These are phyloP conservation scores for Lasioglossum albipes DNA, from an alignment of 1,140 invertebrate genomes.

Conservation along the genomic window DNA sequence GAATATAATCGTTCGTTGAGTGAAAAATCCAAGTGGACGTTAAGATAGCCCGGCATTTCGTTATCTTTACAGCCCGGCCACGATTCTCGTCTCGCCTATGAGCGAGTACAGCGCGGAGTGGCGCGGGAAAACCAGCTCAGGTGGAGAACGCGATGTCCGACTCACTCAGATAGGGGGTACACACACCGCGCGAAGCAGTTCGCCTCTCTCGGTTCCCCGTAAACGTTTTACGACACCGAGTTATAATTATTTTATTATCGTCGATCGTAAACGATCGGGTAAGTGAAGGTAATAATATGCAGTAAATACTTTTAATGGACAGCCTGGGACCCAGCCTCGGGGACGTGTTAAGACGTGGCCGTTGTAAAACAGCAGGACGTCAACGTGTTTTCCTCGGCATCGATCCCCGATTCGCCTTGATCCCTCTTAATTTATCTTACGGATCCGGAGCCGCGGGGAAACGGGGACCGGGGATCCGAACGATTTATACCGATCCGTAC, in stretches of 20 bases:
- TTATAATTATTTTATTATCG: slow-evolving; percentile 79
- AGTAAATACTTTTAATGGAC: slow-evolving; percentile 65
- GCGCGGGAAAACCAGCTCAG: slow-evolving; percentile 46
- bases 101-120: slow-evolving; percentile 11
- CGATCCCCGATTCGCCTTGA: slow-evolving; percentile 53
- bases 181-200: no score
- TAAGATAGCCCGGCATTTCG: slow-evolving; percentile 69
- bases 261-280: slow-evolving; percentile 75
- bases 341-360: slow-evolving; percentile 53
- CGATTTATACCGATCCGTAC: slow-evolving; percentile 19
- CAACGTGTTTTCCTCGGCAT: slow-evolving; percentile 31
- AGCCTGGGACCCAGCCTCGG: slow-evolving; percentile 20
- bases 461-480: background rate
- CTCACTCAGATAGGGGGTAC: background rate
- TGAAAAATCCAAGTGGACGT: slow-evolving; percentile 58
- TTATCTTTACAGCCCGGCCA: slow-evolving; percentile 72
- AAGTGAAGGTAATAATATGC: slow-evolving; percentile 65
- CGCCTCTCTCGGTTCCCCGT: slow-evolving; percentile 56
- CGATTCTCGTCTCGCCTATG: slow-evolving; percentile 58
- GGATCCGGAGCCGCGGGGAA: background rate
- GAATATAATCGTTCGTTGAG: slow-evolving; percentile 48
- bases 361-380: slow-evolving; percentile 53
- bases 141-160: slow-evolving; percentile 49
- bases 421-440: slow-evolving; percentile 51
- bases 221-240: slow-evolving; percentile 72